A percentile compares a stretch with the other conserved stretches of the same genome.
phyloP scores from a whole-genome alignment of 2,797 vertebrate species.

The Protonibea diacanthus region DNA sequence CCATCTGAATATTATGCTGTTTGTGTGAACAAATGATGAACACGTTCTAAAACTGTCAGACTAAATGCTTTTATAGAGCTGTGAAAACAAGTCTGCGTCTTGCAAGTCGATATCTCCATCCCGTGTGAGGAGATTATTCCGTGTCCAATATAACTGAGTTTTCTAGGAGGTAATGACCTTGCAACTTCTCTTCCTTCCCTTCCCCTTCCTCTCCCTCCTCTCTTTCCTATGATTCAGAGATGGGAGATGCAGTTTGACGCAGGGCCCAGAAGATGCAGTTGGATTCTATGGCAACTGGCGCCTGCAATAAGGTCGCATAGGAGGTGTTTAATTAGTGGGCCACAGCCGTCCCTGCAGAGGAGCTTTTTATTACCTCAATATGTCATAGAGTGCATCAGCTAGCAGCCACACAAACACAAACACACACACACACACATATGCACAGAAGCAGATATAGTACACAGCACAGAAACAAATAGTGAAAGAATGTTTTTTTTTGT shows the following conservation, averaged over 20 bases:
- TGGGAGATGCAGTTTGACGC: constrained; percentile 76
- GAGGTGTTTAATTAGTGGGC: constrained; percentile 89
- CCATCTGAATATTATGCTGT: constrained; percentile 7
- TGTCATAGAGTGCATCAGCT: constrained; percentile 80
- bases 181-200: constrained; percentile 46
- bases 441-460: constrained; percentile 2
- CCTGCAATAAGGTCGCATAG: constrained; percentile 80
- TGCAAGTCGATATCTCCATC: constrained; percentile 63
- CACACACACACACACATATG: constrained; percentile 5
- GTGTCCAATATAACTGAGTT: constrained; percentile 59
- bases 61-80: constrained; percentile 17
- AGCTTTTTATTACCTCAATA: constrained; percentile 88
- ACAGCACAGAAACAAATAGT: not conserved
- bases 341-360: constrained; percentile 78
- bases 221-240: constrained; percentile 67
- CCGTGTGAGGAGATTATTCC: constrained; percentile 67
- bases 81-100: constrained; percentile 38
- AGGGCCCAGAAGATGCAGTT: constrained; percentile 70
- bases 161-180: constrained; percentile 77
- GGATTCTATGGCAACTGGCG: constrained; percentile 76
- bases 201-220: not conserved
- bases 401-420: constrained; percentile 37
- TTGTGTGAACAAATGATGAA: constrained; percentile 13
- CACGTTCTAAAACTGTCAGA: constrained; percentile 15
- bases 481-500: constrained; percentile 18